Base-by-base conservation (phyloP, 2,797 vertebrate genomes). In the Parambassis ranga region DNA sequence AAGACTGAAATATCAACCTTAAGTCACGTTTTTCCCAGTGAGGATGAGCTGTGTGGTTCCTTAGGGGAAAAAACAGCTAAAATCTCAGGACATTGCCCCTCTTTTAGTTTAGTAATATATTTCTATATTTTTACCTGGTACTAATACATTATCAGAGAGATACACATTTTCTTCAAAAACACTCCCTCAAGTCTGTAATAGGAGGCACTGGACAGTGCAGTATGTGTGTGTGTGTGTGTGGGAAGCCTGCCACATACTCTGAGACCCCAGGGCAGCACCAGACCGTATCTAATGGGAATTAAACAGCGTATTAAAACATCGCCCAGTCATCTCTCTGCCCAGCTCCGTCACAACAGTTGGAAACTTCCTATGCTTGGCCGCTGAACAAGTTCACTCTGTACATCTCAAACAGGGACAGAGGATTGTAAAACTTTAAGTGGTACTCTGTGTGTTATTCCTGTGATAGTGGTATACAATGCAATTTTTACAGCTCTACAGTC, bases 201-300 rank as follows among this genome's bases (percentile, higher is more conserved):
- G 23, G 18, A 58, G 19, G 39, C 35, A 20, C 47, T 33, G 13
- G 13, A 31, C 22, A 46, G 50, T 42, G 32, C 5, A 48, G 56
- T 31, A n/a, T 52, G 19, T 49, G 35, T 55, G 31, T 20, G 42
- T 69, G 55, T 66, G 50, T 69, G 49, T 57, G 35, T 69, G 71
- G 52, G 58, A 80, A 39, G 37, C 22, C 28, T 65, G 48, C 53
- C 69, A 72, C 50, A 58, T 72, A 56, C 64, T 62, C 67, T 53
- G 39, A 66, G 49, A 75, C 70, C 75, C 53, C 9, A 64, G 65
- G 63, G 59, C 55, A 60, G 60, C 53, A 86, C 67, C 77, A 84
- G 83, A 84, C 82, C 65, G 55, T 87, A 63, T 70, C 78, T 87
- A 88, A 87, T 86, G 66, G 65, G 73, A 85, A 81, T 86, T 81